phyloP scores from a whole-genome alignment of 2,888 invertebrate genomes.

The Coelinius sp. region DNA sequence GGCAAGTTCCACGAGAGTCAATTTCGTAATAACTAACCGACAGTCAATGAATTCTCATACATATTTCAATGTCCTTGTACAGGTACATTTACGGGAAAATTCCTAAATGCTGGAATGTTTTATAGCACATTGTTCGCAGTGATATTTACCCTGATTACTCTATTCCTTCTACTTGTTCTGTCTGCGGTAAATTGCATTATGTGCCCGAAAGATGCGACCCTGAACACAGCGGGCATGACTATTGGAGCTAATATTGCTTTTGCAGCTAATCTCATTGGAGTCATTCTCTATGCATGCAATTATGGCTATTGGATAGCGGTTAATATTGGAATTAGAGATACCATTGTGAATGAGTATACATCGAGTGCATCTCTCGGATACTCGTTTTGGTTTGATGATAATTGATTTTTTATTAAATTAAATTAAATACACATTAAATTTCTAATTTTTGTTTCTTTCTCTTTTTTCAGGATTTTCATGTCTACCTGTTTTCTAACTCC shows the following conservation, averaged over 20 bases:
- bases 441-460: not conserved
- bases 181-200: constrained; percentile 47
- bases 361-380: constrained; percentile 45
- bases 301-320: constrained; percentile 43
- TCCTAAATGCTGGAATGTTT: constrained; percentile 50
- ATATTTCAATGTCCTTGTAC: too few species aligned
- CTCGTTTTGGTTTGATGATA: constrained; percentile 55
- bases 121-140: constrained; percentile 44
- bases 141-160: constrained; percentile 40
- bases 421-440: too few species aligned
- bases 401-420: constrained; percentile 18
- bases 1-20: not conserved
- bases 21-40: too few species aligned
- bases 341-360: constrained; percentile 49
- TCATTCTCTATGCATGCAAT: constrained; percentile 48
- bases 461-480: constrained; percentile 25
- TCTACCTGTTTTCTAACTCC: constrained; percentile 8
- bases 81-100: constrained; percentile 37
- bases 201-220: constrained; percentile 46
- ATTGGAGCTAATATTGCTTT: constrained; percentile 44
- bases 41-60: too few species aligned
- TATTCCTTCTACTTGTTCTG: constrained; percentile 42
- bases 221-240: constrained; percentile 52
- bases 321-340: constrained; percentile 51
- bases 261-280: constrained; percentile 43